Evolutionary conservation across 2,888 invertebrate species (phyloP), one percentile per base, ranked within the genome.

Genomic region (Daptonema setosum): DNA sequence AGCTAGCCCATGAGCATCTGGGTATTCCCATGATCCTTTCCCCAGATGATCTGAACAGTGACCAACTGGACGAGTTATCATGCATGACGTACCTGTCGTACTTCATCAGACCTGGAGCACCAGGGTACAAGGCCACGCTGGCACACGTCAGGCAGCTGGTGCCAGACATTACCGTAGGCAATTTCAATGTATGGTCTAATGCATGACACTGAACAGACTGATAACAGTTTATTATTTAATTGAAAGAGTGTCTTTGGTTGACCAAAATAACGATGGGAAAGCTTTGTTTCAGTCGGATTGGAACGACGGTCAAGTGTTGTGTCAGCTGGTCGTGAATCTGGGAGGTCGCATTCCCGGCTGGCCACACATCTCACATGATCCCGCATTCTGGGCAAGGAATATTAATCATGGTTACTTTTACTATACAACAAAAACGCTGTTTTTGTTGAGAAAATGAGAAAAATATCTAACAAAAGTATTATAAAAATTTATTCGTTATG

Each of bases 31-130:
- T 87, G 75, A 86, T 95, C 1, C 75, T 97, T 60, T 87, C 90
- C 64, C 90, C 95, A 0, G 91, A 93, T 72, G 91, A 95, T 74
- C 75, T 95, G 64, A 85, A 88, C 0, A 90, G 88, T 0, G 86
- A 87, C 1, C 87, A 91, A 80, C 76, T 95, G 62, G 95, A 95
- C 67, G 95, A 95, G 72, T 77, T 93, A 11, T 93, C 93, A 1
- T 91, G 91, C 61, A 91, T 95, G 87, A 93, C 93, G 0, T 95
- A 95, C 74, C 76, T 95, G 56, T 91, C 91, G 1, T 95, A 95
- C 74, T 97, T 93, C 72, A 90, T 95, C 87, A 91, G 88, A 69
- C 86, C 88, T 28, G 85, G 85, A 58, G 88, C 88, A 1, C 83
- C 93, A 0, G 78, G 93, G 3, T 90, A 87, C 72, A 80, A 82